Percentiles rank a stretch among this genome's conserved stretches.
Evolutionary conservation across 2,888 invertebrate genomes (phyloP).

Genomic region (Branchipolynoe longqiensis): DNA sequence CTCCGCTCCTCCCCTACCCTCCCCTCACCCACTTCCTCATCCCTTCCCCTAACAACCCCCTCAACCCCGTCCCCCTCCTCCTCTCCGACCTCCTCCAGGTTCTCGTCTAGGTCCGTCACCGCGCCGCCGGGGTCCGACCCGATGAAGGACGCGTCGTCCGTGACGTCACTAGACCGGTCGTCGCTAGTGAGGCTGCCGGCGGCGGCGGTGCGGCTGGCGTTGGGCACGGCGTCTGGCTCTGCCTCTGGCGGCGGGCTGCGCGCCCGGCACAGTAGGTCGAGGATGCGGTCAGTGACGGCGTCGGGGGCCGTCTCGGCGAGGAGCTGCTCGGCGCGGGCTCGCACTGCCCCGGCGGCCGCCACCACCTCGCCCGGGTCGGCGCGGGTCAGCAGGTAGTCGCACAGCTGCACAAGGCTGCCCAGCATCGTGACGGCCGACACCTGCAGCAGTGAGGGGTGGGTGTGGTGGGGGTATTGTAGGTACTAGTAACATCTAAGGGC

Average conservation of each 20-base stretch:
- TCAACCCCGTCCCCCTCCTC: not conserved
- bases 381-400: constrained; percentile 41
- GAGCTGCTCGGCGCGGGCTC: constrained; percentile 6
- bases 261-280: constrained; percentile 5
- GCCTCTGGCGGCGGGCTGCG: not conserved
- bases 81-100: constrained; percentile 17
- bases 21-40: constrained; percentile 4
- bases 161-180: constrained; percentile 33
- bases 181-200: constrained; percentile 27
- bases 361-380: constrained; percentile 51
- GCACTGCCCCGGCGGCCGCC: constrained; percentile 26
- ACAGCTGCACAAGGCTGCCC: constrained; percentile 17
- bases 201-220: not conserved
- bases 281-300: constrained; percentile 34
- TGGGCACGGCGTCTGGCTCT: not conserved
- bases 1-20: not conserved
- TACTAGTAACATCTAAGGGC: too few species aligned
- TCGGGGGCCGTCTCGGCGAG: constrained; percentile 25
- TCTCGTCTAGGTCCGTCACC: constrained; percentile 43
- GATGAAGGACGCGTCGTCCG: constrained; percentile 39
- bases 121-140: constrained; percentile 46
- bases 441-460: too few species aligned
- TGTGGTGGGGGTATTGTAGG: too few species aligned
- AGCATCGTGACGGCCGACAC: constrained; percentile 25
- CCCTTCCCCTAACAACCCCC: too few species aligned